Percentiles rank a stretch among this genome's conserved stretches.
Conservation (phyloP, 2,113 vertebrate genomes). For the Leucopsar rothschildi region DNA sequence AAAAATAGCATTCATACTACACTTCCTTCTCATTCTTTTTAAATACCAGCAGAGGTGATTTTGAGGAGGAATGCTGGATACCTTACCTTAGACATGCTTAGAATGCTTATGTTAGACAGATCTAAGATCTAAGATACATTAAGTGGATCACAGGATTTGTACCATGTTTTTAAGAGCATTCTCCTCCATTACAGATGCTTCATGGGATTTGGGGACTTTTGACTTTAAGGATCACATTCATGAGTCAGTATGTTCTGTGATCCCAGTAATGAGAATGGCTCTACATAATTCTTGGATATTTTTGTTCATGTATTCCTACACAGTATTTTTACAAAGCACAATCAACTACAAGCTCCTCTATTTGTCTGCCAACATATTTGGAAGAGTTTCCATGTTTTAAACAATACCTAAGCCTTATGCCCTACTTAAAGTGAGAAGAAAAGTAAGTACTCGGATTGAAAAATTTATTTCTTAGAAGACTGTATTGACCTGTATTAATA, state of each 20-base stretch:
- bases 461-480: background rate
- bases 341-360: background rate
- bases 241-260: background rate
- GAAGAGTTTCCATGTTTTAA: background rate
- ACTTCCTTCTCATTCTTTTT: background rate
- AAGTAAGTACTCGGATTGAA: background rate
- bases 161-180: background rate
- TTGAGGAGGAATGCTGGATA: background rate
- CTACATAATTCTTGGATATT: background rate
- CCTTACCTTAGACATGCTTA: background rate
- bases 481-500: background rate
- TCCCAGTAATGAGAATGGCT: background rate
- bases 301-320: background rate
- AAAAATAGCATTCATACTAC: background rate
- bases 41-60: background rate
- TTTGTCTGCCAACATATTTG: background rate
- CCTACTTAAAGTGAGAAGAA: background rate
- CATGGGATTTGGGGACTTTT: background rate
- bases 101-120: background rate
- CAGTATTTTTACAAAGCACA: background rate
- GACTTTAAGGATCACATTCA: background rate
- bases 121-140: background rate
- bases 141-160: background rate
- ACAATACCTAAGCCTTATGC: background rate
- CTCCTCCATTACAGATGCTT: background rate